Evolutionary conservation across 92 coral and sea anemone species (phyloP).

Genomic region (Zoanthus sociatus): DNA sequence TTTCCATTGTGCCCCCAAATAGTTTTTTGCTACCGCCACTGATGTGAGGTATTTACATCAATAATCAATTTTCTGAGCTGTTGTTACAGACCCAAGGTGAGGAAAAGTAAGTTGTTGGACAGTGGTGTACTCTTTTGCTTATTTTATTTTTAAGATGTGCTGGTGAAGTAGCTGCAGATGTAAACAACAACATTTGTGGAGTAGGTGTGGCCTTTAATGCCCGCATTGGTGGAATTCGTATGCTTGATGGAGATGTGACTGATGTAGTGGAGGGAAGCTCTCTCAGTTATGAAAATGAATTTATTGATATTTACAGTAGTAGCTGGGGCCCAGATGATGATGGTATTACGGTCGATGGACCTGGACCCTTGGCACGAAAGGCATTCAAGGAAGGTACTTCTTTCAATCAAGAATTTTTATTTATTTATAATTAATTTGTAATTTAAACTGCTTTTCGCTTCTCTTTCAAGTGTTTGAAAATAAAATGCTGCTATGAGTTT

Average conservation of each 20-base stretch:
- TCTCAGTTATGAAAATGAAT: slow-evolving; percentile 73
- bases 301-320: slow-evolving; percentile 95
- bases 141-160: slow-evolving; percentile 79
- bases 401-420: neutral
- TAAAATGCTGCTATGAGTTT: too few species aligned
- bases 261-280: slow-evolving; percentile 93
- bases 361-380: slow-evolving; percentile 88
- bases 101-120: too few species aligned
- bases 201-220: slow-evolving; percentile 98
- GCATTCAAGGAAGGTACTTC: slow-evolving; percentile 91
- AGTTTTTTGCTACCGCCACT: too few species aligned
- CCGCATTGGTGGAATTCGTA: slow-evolving; percentile 94
- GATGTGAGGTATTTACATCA: too few species aligned
- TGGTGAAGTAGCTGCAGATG: slow-evolving; percentile 94
- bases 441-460: too few species aligned
- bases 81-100: too few species aligned
- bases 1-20: too few species aligned
- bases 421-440: neutral
- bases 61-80: too few species aligned
- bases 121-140: too few species aligned
- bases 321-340: slow-evolving; percentile 99
- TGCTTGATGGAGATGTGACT: slow-evolving; percentile 99
- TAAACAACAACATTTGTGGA: slow-evolving; percentile 84
- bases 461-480: too few species aligned
- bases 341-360: slow-evolving; percentile 97